Conservation (phyloP, 2,113 vertebrate genomes). For the Ivindomyrus marchei region DNA sequence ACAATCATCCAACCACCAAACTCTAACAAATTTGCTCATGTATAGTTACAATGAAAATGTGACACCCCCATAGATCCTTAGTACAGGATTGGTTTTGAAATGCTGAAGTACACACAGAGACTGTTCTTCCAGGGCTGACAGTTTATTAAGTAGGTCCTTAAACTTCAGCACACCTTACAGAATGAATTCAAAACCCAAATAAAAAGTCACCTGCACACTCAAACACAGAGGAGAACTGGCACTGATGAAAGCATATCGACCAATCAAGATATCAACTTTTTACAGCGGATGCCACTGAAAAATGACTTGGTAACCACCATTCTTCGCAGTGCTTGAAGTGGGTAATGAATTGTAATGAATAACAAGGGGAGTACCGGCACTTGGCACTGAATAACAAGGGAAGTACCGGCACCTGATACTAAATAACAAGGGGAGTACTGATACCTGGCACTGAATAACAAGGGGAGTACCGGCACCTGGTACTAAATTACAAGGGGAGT, state of each 20-base stretch:
- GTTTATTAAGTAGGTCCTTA: neutral
- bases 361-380: neutral
- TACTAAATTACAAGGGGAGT: no score
- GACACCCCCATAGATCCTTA: neutral
- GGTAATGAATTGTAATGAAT: neutral
- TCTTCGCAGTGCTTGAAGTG: neutral
- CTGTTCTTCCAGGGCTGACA: neutral
- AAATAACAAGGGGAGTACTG: neutral
- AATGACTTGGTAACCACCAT: neutral
- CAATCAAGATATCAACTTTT: neutral
- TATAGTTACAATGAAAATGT: neutral
- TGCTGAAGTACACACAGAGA: neutral
- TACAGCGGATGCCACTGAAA: neutral
- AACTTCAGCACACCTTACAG: neutral
- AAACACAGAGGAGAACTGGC: neutral
- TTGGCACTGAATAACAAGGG: neutral
- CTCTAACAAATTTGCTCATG: neutral
- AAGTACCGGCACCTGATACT: neutral
- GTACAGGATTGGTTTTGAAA: neutral
- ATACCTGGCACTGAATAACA: no score
- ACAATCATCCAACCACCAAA: neutral
- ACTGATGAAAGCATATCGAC: neutral
- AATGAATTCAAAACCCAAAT: slow-evolving; percentile 1
- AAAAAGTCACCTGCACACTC: neutral
- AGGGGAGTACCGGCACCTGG: no score